phyloP scores from a whole-genome alignment of 37 sponge, comb jelly and placozoan species.

The Lycopodina hypogea region DNA sequence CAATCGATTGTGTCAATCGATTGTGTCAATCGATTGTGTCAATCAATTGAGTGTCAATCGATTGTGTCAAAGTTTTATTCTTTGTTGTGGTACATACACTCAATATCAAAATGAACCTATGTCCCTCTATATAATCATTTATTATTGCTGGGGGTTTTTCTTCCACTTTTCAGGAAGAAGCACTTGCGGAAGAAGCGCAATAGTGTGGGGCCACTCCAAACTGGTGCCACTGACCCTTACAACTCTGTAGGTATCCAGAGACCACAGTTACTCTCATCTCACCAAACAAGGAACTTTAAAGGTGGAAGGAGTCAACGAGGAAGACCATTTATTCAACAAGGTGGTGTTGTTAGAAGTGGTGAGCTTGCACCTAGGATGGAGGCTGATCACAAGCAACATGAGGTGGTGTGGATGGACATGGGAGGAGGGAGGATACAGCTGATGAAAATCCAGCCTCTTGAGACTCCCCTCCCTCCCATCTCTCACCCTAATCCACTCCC shows the following conservation, averaged over 20 bases:
- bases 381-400: conserved; percentile 7
- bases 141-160: no score
- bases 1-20: no score
- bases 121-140: no score
- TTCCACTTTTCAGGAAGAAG: not conserved
- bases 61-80: no score
- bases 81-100: no score
- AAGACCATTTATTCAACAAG: not conserved
- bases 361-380: conserved; percentile 7
- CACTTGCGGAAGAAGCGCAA: conserved; percentile 6
- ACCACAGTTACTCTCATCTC: not conserved
- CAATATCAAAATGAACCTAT: no score
- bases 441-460: conserved; percentile 18
- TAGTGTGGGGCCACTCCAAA: not conserved
- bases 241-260: conserved; percentile 20
- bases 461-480: conserved; percentile 25
- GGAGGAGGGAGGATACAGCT: conserved; percentile 22
- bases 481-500: not conserved
- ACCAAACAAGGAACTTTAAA: not conserved
- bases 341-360: not conserved
- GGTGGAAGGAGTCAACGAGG: conserved; percentile 23
- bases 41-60: no score
- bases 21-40: no score
- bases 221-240: conserved; percentile 15
- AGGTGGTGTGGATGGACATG: conserved; percentile 42